Percentiles rank a stretch among this genome's conserved stretches.
These are phyloP conservation scores for Bradynema listronoti DNA, from an alignment of 1,140 invertebrate species.

Conservation along the genomic window DNA sequence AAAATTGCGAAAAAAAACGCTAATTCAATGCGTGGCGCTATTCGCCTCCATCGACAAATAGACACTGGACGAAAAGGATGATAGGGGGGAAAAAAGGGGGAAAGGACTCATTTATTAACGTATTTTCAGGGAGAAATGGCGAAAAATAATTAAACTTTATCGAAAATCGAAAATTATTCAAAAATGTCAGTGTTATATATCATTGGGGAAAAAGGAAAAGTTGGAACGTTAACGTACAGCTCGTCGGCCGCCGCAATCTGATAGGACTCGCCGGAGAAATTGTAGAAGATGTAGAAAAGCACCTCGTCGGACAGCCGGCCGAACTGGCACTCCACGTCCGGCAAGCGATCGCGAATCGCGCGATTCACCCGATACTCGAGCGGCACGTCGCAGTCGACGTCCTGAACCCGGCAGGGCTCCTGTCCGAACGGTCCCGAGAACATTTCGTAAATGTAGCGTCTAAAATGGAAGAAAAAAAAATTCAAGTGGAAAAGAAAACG, in stretches of 20 bases:
- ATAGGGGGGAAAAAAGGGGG: too few species aligned
- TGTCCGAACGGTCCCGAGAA: conserved; percentile 97
- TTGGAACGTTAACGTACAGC: too few species aligned
- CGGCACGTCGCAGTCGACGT: conserved; percentile 93
- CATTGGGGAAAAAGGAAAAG: too few species aligned
- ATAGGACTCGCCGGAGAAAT: conserved; percentile 90
- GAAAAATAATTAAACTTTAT: too few species aligned
- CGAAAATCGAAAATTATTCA: background rate
- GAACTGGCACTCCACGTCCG: conserved; percentile 83
- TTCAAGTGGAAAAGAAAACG: too few species aligned
- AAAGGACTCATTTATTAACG: too few species aligned
- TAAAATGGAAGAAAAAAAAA: too few species aligned
- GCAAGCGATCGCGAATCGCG: conserved; percentile 67
- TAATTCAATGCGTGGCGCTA: too few species aligned
- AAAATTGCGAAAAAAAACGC: too few species aligned
- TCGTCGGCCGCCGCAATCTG: conserved; percentile 89
- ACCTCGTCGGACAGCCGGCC: conserved; percentile 95
- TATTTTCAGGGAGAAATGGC: too few species aligned
- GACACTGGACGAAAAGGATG: too few species aligned
- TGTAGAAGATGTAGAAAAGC: conserved; percentile 98
- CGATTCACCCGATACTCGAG: conserved; percentile 70
- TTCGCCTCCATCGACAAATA: too few species aligned
- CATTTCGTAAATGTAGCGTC: conserved; percentile 77
- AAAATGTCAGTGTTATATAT: background rate
- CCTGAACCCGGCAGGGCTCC: conserved; percentile 83